Percentiles rank a stretch among this genome's conserved stretches.
phyloP scores from a whole-genome alignment of 2,888 invertebrate genomes.

The Drosophila prostipennis region DNA sequence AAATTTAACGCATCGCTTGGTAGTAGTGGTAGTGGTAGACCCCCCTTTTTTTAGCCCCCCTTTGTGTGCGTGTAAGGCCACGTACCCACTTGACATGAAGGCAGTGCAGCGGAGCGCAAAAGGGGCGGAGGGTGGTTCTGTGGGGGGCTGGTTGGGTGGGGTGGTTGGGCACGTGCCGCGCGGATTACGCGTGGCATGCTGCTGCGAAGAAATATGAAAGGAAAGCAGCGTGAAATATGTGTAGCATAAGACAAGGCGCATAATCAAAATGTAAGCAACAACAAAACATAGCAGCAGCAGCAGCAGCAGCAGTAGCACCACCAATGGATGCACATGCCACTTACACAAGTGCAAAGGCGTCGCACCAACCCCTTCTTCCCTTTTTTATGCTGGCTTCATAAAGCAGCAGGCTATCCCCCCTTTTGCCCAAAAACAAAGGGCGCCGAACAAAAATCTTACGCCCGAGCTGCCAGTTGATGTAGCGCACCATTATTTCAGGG shows the following conservation, averaged over 20 bases:
- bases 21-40: slow-evolving; percentile 14
- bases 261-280: slow-evolving; percentile 67
- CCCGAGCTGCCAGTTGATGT: slow-evolving; percentile 62
- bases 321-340: slow-evolving; percentile 41
- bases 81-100: slow-evolving; percentile 74
- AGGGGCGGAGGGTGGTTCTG: slow-evolving; percentile 2
- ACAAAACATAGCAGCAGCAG: slow-evolving; percentile 7
- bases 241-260: slow-evolving; percentile 67
- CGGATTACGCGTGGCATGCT: slow-evolving; percentile 54
- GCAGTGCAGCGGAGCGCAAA: slow-evolving; percentile 49
- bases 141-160: background rate
- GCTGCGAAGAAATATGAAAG: slow-evolving; percentile 49
- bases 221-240: slow-evolving; percentile 64
- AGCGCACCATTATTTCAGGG: slow-evolving; percentile 48
- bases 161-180: slow-evolving; percentile 62
- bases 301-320: slow-evolving; percentile 9
- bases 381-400: background rate
- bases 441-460: slow-evolving; percentile 52
- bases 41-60: background rate
- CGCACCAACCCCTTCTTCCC: background rate
- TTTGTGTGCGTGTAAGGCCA: slow-evolving; percentile 62
- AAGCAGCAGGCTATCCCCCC: slow-evolving; percentile 22
- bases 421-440: slow-evolving; percentile 44
- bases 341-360: slow-evolving; percentile 30
- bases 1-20: slow-evolving; percentile 76